Percentiles rank a stretch among this genome's conserved stretches.
These are phyloP conservation scores for Sebastes umbrosus DNA, from an alignment of 2,797 vertebrate genomes.

Conservation along the genomic window DNA sequence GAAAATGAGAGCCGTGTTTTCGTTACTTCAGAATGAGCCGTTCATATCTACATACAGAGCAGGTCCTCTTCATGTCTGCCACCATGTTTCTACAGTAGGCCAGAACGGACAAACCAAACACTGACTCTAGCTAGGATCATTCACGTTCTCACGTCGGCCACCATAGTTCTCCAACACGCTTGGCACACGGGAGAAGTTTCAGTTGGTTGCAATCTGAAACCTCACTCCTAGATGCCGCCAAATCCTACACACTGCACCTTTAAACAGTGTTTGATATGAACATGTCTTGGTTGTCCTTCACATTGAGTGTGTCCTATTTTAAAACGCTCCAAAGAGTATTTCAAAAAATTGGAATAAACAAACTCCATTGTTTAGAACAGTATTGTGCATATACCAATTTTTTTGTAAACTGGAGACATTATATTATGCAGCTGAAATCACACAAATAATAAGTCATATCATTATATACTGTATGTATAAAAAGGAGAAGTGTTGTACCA, in stretches of 20 bases:
- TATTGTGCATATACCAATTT: not conserved
- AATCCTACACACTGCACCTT: not conserved
- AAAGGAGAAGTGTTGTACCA: not conserved
- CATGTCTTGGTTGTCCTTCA: not conserved
- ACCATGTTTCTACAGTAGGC: too few species aligned
- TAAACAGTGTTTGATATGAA: constrained; percentile 5
- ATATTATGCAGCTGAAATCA: not conserved
- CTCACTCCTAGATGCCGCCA: too few species aligned
- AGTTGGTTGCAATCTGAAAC: too few species aligned
- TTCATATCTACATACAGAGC: too few species aligned
- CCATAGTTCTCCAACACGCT: too few species aligned
- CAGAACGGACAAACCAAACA: too few species aligned
- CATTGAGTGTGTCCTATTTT: not conserved
- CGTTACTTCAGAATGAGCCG: too few species aligned
- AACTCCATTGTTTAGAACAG: not conserved
- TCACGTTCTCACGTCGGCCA: too few species aligned
- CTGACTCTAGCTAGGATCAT: too few species aligned
- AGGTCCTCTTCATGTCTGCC: too few species aligned
- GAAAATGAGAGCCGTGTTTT: too few species aligned
- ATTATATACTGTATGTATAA: not conserved
- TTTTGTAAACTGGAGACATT: not conserved
- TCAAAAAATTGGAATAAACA: not conserved
- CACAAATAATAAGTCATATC: not conserved
- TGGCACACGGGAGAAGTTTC: too few species aligned
- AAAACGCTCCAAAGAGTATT: not conserved